Evolutionary conservation across 2,113 vertebrate species (phyloP).

Genomic region (Pangasianodon gigas): DNA sequence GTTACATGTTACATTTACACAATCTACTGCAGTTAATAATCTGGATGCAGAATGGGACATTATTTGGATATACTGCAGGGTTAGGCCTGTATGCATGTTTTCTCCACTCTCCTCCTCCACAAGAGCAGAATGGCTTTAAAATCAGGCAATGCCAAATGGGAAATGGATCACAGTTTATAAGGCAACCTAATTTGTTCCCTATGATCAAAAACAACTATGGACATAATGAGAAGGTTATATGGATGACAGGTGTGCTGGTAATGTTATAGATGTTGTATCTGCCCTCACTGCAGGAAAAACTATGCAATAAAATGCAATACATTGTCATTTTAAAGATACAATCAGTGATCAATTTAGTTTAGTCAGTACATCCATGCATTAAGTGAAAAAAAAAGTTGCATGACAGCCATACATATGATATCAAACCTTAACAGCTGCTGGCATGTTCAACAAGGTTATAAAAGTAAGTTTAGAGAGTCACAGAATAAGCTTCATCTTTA

Average conservation of each 20-base stretch:
- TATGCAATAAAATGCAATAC: background rate
- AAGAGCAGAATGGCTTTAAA: slow-evolving; percentile 74
- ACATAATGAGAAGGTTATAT: slow-evolving; percentile 18
- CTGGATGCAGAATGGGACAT: no score
- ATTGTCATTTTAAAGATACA: background rate
- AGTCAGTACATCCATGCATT: background rate
- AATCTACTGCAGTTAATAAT: background rate
- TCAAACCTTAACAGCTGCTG: background rate
- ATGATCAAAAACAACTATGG: background rate
- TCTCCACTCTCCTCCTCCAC: slow-evolving; percentile 47
- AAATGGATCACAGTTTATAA: slow-evolving; percentile 69
- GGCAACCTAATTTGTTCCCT: slow-evolving; percentile 55
- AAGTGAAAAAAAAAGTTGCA: background rate
- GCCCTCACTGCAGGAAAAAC: background rate
- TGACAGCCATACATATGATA: background rate
- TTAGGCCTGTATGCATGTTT: background rate
- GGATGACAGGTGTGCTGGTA: background rate
- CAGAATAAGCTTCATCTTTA: background rate
- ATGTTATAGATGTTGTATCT: background rate
- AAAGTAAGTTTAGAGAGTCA: background rate
- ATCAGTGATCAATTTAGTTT: background rate
- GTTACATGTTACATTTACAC: no score
- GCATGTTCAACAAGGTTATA: background rate
- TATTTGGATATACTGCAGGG: no score
- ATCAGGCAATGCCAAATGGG: slow-evolving; percentile 71